Percentiles rank a stretch among this genome's conserved stretches.
Conservation (phyloP, 2,113 vertebrate species). For the Cavia aperea region DNA sequence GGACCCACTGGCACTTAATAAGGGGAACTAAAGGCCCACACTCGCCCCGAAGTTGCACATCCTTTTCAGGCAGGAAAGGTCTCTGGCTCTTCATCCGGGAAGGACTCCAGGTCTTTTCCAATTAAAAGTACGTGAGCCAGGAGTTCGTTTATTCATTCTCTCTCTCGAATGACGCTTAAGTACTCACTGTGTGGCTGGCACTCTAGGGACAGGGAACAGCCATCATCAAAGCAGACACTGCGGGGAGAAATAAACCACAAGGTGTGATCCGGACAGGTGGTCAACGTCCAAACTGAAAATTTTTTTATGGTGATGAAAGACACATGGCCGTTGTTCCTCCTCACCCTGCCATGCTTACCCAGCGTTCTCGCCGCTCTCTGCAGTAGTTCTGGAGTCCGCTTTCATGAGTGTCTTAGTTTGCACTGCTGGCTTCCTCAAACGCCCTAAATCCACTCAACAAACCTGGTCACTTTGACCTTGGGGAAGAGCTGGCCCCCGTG, state of each 20-base stretch:
- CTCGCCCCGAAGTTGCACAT: accelerated
- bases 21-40: background rate
- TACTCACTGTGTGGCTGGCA: background rate
- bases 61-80: background rate
- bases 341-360: background rate
- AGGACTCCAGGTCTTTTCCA: background rate
- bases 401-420: too few relatives aligned
- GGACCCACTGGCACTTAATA: too few relatives aligned
- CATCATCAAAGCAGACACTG: background rate
- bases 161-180: background rate
- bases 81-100: background rate
- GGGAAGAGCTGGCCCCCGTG: background rate
- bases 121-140: background rate
- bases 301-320: background rate
- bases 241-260: accelerated
- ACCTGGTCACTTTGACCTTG: background rate
- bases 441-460: background rate
- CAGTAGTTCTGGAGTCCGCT: too few relatives aligned
- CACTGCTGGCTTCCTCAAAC: background rate
- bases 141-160: background rate
- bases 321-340: background rate
- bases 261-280: too few relatives aligned
- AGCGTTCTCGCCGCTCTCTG: too few relatives aligned
- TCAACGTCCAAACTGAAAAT: too few relatives aligned
- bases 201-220: background rate